Conservation (phyloP, 2,888 invertebrate species). For the Lycophotia porphyrea region DNA sequence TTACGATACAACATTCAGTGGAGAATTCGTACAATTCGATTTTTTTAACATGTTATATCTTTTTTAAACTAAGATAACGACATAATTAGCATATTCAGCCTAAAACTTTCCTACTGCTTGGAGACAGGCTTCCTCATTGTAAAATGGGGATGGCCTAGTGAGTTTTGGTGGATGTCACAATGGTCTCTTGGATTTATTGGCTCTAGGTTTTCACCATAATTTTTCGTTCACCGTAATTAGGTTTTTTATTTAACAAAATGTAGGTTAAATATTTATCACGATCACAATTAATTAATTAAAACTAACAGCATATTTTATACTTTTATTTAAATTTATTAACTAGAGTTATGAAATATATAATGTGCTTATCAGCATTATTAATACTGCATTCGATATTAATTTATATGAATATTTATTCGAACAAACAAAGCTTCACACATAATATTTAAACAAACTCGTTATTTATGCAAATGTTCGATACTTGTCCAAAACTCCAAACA, state of each 20-base stretch:
- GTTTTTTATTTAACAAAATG: not conserved
- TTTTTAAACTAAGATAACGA: not conserved
- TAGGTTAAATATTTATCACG: not conserved
- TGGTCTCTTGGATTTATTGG: not conserved
- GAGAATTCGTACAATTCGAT: conserved; percentile 7
- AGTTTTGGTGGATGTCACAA: not conserved
- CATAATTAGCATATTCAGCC: not conserved
- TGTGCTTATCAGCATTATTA: not conserved
- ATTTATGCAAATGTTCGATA: conserved; percentile 44
- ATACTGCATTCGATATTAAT: conserved; percentile 14
- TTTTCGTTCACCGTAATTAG: not conserved
- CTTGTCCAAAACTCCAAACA: conserved; percentile 37
- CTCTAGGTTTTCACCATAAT: not conserved
- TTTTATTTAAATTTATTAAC: not conserved
- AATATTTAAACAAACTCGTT: conserved; percentile 29
- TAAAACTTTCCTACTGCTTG: not conserved
- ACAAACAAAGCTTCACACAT: conserved; percentile 22
- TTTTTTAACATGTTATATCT: not conserved
- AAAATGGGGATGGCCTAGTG: not conserved
- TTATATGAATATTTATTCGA: conserved; percentile 18
- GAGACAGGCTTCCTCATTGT: not conserved
- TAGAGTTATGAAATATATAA: not conserved
- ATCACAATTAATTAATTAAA: not conserved
- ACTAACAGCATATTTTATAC: not conserved
- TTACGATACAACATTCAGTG: conserved; percentile 2